Conservation (phyloP, 2,888 invertebrate genomes). For the Drosophila seclusa region DNA sequence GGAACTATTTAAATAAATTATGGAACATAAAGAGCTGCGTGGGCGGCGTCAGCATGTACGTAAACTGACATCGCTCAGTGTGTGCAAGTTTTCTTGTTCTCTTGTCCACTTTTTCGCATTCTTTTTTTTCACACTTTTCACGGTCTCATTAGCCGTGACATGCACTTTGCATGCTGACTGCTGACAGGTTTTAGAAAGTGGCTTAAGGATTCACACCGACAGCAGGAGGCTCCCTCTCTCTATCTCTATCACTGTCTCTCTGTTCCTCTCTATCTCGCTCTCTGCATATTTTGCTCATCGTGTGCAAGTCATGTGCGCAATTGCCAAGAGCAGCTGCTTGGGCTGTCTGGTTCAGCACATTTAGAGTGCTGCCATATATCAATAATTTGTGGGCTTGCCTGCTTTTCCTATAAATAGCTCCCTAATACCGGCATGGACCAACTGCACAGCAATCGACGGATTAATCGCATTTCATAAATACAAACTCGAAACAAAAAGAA, state of each 20-base stretch:
- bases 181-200: constrained; percentile 31
- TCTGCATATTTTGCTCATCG: constrained; percentile 8
- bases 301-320: constrained; percentile 65
- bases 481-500: constrained; percentile 45
- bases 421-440: constrained; percentile 10
- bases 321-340: constrained; percentile 46
- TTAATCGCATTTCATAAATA: constrained; percentile 71
- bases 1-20: constrained; percentile 81
- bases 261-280: neutral
- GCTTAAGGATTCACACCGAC: constrained; percentile 18
- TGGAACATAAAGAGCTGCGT: constrained; percentile 63
- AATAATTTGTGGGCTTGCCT: constrained; percentile 50
- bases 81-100: constrained; percentile 2
- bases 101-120: constrained; percentile 1
- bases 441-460: constrained; percentile 50
- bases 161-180: constrained; percentile 40
- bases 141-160: constrained; percentile 60
- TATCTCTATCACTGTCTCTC: neutral
- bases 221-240: neutral
- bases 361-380: constrained; percentile 64
- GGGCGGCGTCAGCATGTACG: constrained; percentile 44
- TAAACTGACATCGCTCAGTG: constrained; percentile 26
- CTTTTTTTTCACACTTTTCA: constrained; percentile 4
- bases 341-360: constrained; percentile 18
- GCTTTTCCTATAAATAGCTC: constrained; percentile 64